Percentiles rank a stretch among this genome's conserved stretches.
Conservation (phyloP, 2,888 invertebrate genomes). For the Acanthosepion esculentum region DNA sequence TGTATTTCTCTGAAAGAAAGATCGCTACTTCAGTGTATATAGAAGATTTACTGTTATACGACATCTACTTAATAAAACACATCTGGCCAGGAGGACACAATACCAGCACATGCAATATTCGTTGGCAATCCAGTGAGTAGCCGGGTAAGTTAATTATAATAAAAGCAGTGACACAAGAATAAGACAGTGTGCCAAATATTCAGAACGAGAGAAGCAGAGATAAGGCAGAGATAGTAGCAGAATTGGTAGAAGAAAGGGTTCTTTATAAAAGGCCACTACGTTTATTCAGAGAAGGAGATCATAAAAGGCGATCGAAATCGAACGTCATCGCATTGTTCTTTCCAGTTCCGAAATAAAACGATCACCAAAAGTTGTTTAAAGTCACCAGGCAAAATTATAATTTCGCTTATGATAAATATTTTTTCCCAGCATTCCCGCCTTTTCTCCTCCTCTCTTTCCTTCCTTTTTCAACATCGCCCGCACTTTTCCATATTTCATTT, state of each 20-base stretch:
- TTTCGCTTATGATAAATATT: background rate
- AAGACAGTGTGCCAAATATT: no score
- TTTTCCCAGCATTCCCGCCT: background rate
- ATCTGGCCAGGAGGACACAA: no score
- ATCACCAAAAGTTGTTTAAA: background rate
- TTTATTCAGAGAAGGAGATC: background rate
- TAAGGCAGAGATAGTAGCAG: background rate
- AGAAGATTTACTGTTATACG: no score
- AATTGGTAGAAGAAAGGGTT: background rate
- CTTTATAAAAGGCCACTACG: background rate
- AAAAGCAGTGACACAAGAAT: no score
- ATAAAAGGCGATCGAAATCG: background rate
- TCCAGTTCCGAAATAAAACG: background rate
- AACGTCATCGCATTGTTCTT: background rate
- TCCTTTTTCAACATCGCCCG: no score
- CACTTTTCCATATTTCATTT: background rate
- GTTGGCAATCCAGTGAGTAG: no score
- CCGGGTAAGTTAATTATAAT: no score
- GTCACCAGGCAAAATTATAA: background rate
- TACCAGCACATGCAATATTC: no score
- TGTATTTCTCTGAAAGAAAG: no score
- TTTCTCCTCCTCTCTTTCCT: no score
- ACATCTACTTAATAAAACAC: no score
- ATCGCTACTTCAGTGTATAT: no score
- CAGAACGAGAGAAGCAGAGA: background rate